Percentiles rank a stretch among this genome's conserved stretches.
Conservation (phyloP, 1,140 invertebrate species). For the Scylla paramamosain region DNA sequence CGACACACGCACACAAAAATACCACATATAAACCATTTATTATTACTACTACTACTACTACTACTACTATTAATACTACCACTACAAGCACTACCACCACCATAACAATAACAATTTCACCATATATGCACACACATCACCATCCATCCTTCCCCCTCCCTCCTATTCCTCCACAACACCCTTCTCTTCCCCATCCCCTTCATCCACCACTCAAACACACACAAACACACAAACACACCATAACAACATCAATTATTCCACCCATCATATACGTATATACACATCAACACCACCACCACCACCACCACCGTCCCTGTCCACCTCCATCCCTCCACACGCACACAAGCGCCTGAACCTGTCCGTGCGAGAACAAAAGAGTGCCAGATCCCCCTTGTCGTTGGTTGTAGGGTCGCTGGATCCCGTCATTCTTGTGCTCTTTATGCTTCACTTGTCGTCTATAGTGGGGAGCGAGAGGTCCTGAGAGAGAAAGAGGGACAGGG, state of each 20-base stretch:
- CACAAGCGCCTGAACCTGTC: background rate
- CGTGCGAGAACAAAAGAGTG: background rate
- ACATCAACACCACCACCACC: background rate
- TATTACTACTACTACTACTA: background rate
- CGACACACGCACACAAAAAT: background rate
- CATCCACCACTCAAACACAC: background rate
- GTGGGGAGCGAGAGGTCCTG: background rate
- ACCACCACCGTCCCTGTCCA: background rate
- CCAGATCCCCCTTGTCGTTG: constrained; percentile 35
- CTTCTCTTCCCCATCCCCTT: no score
- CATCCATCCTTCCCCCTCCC: no score
- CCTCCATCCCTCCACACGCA: background rate
- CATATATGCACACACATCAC: background rate
- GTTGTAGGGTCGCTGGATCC: constrained; percentile 45
- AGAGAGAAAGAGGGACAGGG: background rate
- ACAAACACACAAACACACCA: background rate
- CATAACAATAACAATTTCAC: background rate
- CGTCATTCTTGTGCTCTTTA: constrained; percentile 67
- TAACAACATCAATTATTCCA: no score
- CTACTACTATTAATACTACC: background rate
- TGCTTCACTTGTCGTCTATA: constrained; percentile 68
- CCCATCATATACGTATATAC: no score
- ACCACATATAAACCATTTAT: no score
- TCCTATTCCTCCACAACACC: no score
- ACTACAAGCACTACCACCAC: background rate